Evolutionary conservation across 2,113 vertebrate species (phyloP).

Genomic region (Chionomys nivalis): DNA sequence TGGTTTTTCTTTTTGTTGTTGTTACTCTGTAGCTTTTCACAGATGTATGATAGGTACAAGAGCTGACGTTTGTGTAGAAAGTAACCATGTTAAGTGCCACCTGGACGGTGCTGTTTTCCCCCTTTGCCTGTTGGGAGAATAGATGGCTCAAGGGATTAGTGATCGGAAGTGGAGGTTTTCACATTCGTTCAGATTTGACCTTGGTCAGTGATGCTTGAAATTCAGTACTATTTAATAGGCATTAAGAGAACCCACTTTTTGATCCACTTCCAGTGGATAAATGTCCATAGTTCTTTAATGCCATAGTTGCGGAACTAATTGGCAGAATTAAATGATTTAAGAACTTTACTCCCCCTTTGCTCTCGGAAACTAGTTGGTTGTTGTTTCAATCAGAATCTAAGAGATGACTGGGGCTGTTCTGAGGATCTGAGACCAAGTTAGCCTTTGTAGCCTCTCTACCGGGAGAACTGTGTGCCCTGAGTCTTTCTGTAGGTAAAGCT

Average conservation of each 20-base stretch:
- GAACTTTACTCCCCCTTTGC: conserved; percentile 69
- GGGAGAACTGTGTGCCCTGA: background rate
- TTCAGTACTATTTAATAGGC: conserved; percentile 77
- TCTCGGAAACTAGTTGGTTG: conserved; percentile 68
- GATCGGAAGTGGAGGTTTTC: conserved; percentile 73
- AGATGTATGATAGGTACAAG: background rate
- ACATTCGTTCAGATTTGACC: conserved; percentile 77
- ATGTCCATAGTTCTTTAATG: conserved; percentile 77
- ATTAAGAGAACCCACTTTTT: conserved; percentile 76
- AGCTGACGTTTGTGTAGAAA: conserved; percentile 44
- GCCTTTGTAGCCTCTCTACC: background rate
- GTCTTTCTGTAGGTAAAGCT: background rate
- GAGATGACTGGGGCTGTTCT: conserved; percentile 11
- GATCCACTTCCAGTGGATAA: conserved; percentile 75
- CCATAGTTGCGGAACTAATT: conserved; percentile 75
- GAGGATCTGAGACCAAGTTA: background rate
- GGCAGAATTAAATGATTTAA: conserved; percentile 81
- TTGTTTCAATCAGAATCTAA: conserved; percentile 68
- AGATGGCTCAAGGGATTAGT: conserved; percentile 73
- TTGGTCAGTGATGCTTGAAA: conserved; percentile 77
- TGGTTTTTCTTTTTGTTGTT: background rate
- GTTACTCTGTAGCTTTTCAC: background rate
- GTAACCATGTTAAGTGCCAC: background rate
- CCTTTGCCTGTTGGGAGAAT: conserved; percentile 69
- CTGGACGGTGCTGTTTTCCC: background rate